These are phyloP conservation scores for Drosophila nr. perissopoda DNA, from an alignment of 2,888 invertebrate genomes.

Conservation along the genomic window DNA sequence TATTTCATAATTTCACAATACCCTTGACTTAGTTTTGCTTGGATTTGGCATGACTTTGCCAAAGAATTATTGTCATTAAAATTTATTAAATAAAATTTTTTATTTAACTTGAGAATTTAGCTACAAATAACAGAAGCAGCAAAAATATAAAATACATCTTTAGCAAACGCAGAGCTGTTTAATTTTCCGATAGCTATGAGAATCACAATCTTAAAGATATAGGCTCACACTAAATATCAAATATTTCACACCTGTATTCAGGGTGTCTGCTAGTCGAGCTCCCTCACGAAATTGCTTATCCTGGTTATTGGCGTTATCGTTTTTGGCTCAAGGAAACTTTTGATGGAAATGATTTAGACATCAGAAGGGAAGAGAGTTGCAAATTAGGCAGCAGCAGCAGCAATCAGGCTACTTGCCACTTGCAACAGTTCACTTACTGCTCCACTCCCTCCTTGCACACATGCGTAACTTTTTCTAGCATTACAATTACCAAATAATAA, in stretches of 20 bases:
- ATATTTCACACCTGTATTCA: neutral
- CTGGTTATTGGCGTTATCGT: conserved; percentile 33
- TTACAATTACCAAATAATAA: conserved; percentile 80
- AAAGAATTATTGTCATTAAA: neutral
- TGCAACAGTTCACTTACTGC: neutral
- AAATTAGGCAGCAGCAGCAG: conserved; percentile 37
- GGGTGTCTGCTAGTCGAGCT: neutral
- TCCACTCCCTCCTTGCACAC: neutral
- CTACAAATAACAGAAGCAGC: neutral
- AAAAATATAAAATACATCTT: neutral
- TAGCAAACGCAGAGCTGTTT: neutral
- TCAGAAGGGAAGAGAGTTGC: conserved; percentile 40
- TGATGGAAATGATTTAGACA: conserved; percentile 58
- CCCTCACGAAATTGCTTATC: neutral
- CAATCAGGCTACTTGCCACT: conserved; percentile 43
- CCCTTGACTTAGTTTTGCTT: neutral
- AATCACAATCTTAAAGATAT: no score
- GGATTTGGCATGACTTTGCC: neutral
- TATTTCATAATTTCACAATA: conserved; percentile 26
- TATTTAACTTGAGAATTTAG: neutral
- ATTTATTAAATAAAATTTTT: neutral
- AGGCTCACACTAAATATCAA: neutral
- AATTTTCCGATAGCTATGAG: no score
- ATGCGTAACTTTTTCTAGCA: conserved; percentile 67
- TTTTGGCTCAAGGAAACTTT: conserved; percentile 38